Evolutionary conservation across 2,797 vertebrate genomes (phyloP).

Genomic region (Strix occidentalis): DNA sequence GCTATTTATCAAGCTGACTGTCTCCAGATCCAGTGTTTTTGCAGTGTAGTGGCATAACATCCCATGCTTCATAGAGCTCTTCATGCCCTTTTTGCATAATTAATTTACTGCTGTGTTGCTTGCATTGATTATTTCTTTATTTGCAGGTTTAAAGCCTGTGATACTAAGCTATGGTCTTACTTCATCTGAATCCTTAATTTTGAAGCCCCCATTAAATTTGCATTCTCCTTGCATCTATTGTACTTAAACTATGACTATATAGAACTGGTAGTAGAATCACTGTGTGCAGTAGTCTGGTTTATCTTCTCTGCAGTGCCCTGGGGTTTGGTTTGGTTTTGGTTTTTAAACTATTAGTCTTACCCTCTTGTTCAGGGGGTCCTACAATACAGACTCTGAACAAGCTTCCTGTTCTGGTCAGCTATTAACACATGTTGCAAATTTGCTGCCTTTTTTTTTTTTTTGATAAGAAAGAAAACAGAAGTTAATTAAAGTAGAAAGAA

Average conservation of each 20-base stretch:
- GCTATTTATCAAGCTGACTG: background rate
- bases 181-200: background rate
- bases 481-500: background rate
- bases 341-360: background rate
- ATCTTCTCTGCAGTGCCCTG: background rate
- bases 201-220: background rate
- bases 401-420: background rate
- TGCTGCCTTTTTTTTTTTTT: background rate
- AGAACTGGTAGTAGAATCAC: background rate
- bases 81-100: constrained; percentile 42
- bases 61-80: constrained; percentile 31
- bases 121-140: constrained; percentile 28
- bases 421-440: background rate
- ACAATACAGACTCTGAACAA: background rate
- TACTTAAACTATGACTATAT: fast-evolving
- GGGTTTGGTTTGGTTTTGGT: background rate
- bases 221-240: background rate
- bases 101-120: constrained; percentile 36
- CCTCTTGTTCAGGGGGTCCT: background rate
- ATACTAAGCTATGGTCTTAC: constrained; percentile 1
- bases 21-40: background rate
- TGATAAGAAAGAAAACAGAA: background rate
- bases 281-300: background rate
- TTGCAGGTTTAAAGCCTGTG: constrained; percentile 16
- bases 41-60: background rate